Percentiles rank a stretch among this genome's conserved stretches.
phyloP scores from a whole-genome alignment of 2,888 invertebrate species.

The Pseudococcus viburni region DNA sequence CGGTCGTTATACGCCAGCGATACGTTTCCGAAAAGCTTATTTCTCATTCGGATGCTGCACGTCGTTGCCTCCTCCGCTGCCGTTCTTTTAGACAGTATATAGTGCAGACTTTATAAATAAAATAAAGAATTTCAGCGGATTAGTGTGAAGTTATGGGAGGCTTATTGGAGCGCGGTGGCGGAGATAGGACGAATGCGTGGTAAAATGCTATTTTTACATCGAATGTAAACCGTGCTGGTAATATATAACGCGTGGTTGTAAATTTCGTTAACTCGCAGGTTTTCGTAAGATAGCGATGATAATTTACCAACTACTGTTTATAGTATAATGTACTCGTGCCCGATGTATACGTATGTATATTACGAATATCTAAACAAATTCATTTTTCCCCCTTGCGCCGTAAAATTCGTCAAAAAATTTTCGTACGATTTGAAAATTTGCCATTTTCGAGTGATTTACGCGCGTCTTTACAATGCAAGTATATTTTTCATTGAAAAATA shows the following conservation, averaged over 20 bases:
- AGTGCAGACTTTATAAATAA: constrained; percentile 44
- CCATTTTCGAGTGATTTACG: background rate
- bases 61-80: background rate
- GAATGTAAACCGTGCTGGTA: constrained; percentile 29
- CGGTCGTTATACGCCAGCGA: background rate
- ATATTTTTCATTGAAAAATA: background rate
- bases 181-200: constrained; percentile 35
- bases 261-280: constrained; percentile 37
- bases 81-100: background rate
- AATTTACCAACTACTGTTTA: constrained; percentile 33
- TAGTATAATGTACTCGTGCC: constrained; percentile 25
- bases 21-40: constrained; percentile 16
- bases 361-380: background rate
- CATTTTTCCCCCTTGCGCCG: background rate
- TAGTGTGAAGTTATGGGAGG: constrained; percentile 41
- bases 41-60: background rate
- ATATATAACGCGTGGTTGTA: constrained; percentile 38
- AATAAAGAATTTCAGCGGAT: constrained; percentile 45
- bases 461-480: background rate
- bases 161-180: background rate
- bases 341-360: background rate
- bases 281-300: constrained; percentile 19
- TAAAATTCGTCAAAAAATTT: background rate
- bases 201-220: constrained; percentile 34
- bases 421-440: background rate